Evolutionary conservation across 2,113 vertebrate genomes (phyloP).

Genomic region (Nycticorax nycticorax): DNA sequence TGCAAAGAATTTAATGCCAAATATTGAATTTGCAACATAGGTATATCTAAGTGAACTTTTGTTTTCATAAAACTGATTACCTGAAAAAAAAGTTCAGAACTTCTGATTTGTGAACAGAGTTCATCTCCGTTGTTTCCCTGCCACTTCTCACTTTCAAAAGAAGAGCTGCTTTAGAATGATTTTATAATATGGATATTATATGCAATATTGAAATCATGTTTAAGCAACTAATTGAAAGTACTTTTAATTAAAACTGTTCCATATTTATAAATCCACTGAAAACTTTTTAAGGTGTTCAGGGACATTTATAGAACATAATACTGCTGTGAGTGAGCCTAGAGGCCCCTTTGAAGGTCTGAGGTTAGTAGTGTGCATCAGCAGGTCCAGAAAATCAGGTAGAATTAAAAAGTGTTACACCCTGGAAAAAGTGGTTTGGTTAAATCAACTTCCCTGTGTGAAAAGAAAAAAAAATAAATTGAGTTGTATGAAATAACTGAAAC

Average conservation of each 20-base stretch:
- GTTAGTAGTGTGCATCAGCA: neutral
- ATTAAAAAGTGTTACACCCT: neutral
- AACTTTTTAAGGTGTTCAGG: neutral
- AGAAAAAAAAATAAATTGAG: neutral
- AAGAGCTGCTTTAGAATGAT: neutral
- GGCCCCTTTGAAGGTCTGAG: neutral
- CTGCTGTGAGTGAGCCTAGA: neutral
- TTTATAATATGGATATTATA: neutral
- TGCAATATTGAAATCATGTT: neutral
- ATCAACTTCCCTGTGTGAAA: neutral
- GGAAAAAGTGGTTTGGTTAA: neutral
- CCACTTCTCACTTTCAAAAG: neutral
- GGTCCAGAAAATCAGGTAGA: neutral
- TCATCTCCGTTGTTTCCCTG: neutral
- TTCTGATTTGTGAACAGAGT: neutral
- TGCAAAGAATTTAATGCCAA: neutral
- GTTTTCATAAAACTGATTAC: neutral
- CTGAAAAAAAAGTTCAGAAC: neutral
- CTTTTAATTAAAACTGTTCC: neutral
- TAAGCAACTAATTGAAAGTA: conserved; percentile 17
- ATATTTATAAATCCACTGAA: neutral
- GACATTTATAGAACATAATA: neutral
- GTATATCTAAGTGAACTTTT: neutral
- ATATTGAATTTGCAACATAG: neutral
- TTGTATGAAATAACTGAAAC: neutral